Conservation (phyloP, 2,888 invertebrate genomes). For the Arrhopalites spinosus region DNA sequence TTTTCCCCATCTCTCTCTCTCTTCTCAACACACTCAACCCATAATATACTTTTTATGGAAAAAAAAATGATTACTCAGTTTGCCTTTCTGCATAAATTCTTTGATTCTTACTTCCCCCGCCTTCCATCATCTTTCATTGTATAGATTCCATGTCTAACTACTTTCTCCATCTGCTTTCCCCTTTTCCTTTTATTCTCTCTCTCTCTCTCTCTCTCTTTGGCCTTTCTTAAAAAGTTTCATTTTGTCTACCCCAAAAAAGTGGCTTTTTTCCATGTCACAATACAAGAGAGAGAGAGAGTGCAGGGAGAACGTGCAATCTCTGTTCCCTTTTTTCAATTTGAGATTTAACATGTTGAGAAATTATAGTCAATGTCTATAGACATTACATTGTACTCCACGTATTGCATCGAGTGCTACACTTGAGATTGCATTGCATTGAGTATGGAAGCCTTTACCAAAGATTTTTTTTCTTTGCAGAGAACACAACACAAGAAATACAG, state of each 20-base stretch:
- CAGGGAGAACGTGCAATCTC: no score
- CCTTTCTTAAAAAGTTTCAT: background rate
- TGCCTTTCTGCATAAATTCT: slow-evolving; percentile 5
- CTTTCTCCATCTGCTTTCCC: background rate
- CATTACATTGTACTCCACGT: no score
- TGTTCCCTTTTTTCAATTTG: no score
- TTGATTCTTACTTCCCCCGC: background rate
- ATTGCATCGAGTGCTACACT: no score
- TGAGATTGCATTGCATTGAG: no score
- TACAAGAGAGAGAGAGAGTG: no score
- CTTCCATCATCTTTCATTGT: background rate
- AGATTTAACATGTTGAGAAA: no score
- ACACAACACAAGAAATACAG: background rate
- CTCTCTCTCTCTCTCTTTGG: background rate
- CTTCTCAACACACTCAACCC: background rate
- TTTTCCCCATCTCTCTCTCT: slow-evolving; percentile 9
- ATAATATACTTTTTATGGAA: background rate
- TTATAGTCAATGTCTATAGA: no score
- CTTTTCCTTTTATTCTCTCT: no score
- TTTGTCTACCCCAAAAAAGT: background rate
- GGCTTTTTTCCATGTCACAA: background rate
- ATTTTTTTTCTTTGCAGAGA: no score
- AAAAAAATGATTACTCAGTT: slow-evolving; percentile 5
- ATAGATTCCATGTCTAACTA: background rate
- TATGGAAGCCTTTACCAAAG: no score